Evolutionary conservation across 2,888 invertebrate species (phyloP).

Genomic region (Periphyllus acericola): DNA sequence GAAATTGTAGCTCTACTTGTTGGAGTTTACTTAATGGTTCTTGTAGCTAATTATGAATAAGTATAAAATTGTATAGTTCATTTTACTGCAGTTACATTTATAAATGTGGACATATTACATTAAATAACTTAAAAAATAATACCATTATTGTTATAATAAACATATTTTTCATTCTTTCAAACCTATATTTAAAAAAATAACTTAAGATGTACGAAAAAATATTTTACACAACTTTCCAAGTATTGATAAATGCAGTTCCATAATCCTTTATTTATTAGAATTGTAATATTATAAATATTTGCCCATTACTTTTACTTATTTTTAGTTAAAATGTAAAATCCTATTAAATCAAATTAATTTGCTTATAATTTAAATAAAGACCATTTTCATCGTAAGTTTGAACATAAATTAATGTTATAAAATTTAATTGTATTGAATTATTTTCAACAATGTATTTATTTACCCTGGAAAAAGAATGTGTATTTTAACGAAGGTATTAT

Average conservation of each 20-base stretch:
- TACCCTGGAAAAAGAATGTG: neutral
- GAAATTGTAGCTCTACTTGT: constrained; percentile 88
- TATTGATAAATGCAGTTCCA: neutral
- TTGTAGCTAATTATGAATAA: constrained; percentile 85
- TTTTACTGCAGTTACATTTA: neutral
- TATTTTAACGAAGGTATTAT: neutral
- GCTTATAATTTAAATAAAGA: neutral
- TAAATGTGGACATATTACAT: neutral
- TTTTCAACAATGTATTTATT: neutral
- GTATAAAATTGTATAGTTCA: constrained; percentile 58
- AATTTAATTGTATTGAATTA: neutral
- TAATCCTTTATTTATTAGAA: neutral
- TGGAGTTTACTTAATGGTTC: constrained; percentile 95
- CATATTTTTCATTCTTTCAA: neutral
- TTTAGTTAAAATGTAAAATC: neutral
- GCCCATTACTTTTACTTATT: neutral
- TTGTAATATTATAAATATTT: neutral
- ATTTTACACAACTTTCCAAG: neutral
- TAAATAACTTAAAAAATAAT: neutral
- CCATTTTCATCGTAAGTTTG: neutral
- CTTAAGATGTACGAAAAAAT: neutral
- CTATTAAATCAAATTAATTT: neutral
- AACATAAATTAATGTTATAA: neutral
- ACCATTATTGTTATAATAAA: neutral
- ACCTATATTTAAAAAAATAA: neutral